phyloP scores from a whole-genome alignment of 2,888 invertebrate species.

The Biston stratarius region DNA sequence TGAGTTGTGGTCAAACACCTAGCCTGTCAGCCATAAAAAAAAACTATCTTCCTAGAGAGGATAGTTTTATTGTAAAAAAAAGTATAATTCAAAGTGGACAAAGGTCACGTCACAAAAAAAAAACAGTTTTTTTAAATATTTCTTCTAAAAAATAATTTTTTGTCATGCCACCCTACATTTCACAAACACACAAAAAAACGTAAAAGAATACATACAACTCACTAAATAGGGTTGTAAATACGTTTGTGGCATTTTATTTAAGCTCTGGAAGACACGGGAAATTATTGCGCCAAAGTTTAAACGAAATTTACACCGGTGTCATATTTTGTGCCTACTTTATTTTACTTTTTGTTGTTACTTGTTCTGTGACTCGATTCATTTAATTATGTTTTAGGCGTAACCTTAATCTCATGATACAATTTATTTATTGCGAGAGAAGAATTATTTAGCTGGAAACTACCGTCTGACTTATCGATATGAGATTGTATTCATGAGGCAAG shows the following conservation, averaged over 20 bases:
- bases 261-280: slow-evolving; percentile 39
- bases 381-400: slow-evolving; percentile 35
- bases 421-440: slow-evolving; percentile 11
- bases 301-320: slow-evolving; percentile 59
- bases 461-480: not conserved
- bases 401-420: slow-evolving; percentile 18
- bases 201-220: slow-evolving; percentile 3
- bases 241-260: slow-evolving; percentile 29
- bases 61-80: no score
- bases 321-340: slow-evolving; percentile 57
- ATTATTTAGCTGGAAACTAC: not conserved
- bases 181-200: not conserved
- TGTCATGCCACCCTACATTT: no score
- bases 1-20: no score
- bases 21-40: no score
- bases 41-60: no score
- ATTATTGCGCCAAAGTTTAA: slow-evolving; percentile 61
- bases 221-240: slow-evolving; percentile 12
- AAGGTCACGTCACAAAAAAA: no score
- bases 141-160: no score
- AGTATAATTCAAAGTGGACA: no score
- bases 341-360: slow-evolving; percentile 57
- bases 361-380: slow-evolving; percentile 46
- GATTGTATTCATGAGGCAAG: no score
- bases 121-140: no score